Percentiles rank a stretch among this genome's conserved stretches.
Conservation (phyloP, 30 jellyfish, hydroid and myxozoan species). For the Cassiopea andromeda region DNA sequence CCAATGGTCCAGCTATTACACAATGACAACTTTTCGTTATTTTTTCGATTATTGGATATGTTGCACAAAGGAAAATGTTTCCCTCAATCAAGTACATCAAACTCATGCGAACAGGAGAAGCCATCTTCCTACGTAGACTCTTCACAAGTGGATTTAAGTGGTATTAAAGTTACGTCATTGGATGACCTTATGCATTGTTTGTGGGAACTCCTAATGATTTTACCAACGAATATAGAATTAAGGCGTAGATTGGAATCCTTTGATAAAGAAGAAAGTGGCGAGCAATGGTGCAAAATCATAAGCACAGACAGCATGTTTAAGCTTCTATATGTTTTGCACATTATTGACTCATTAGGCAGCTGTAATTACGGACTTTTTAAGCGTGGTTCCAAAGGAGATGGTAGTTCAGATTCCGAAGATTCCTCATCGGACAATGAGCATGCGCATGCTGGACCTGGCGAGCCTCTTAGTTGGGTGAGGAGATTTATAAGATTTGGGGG, state of each 20-base stretch:
- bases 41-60: constrained; percentile 84
- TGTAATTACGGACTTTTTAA: constrained; percentile 56
- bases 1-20: constrained; percentile 90
- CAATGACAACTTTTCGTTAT: constrained; percentile 65
- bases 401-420: constrained; percentile 93
- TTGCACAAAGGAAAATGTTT: constrained; percentile 55
- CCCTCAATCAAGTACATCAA: neutral
- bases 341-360: constrained; percentile 85
- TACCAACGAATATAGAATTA: constrained; percentile 84
- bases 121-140: neutral
- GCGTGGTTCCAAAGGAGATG: constrained; percentile 58
- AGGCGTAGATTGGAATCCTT: constrained; percentile 47
- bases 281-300: constrained; percentile 70
- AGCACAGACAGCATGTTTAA: constrained; percentile 77
- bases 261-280: neutral
- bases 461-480: constrained; percentile 86
- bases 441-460: constrained; percentile 29
- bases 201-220: constrained; percentile 91
- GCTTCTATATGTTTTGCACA: constrained; percentile 85
- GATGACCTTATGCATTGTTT: constrained; percentile 77
- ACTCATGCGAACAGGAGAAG: neutral
- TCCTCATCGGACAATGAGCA: constrained; percentile 82
- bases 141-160: neutral
- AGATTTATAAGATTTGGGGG: constrained; percentile 83
- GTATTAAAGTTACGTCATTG: constrained; percentile 44